A percentile compares a stretch with the other conserved stretches of the same genome.
These are phyloP conservation scores for Pitta sordida DNA, from an alignment of 2,113 vertebrate genomes.

Conservation along the genomic window DNA sequence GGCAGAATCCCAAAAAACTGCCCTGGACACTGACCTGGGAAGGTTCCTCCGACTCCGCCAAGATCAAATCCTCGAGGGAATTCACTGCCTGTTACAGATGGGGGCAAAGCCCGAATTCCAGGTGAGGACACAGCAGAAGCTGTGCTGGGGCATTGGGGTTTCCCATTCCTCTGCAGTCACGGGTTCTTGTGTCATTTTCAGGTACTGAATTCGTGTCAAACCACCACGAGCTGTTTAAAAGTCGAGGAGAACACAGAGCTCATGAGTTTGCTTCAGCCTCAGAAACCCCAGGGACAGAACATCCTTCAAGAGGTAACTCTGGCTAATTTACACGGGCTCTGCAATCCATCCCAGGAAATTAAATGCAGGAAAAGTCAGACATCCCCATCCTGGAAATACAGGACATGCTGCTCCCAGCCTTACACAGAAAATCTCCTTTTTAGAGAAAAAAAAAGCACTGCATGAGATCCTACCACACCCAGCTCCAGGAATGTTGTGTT, in stretches of 20 bases:
- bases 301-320: background rate
- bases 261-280: background rate
- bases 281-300: background rate
- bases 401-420: background rate
- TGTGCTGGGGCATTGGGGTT: rapidly evolving
- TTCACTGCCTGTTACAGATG: conserved; percentile 82
- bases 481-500: background rate
- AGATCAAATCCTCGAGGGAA: conserved; percentile 78
- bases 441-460: too few species aligned
- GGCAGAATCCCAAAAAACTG: background rate
- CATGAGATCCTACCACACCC: background rate
- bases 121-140: conserved; percentile 23
- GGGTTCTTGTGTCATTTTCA: background rate
- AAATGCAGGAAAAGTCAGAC: background rate
- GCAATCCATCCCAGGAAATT: background rate
- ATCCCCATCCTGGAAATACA: background rate
- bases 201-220: background rate
- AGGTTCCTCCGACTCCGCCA: conserved; percentile 65
- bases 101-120: conserved; percentile 62
- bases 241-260: conserved; percentile 36
- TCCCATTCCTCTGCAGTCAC: background rate
- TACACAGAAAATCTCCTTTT: background rate
- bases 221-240: background rate
- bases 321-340: background rate
- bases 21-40: background rate